Evolutionary conservation across 2,113 vertebrate genomes (phyloP).

Genomic region (Lycaon pictus): DNA sequence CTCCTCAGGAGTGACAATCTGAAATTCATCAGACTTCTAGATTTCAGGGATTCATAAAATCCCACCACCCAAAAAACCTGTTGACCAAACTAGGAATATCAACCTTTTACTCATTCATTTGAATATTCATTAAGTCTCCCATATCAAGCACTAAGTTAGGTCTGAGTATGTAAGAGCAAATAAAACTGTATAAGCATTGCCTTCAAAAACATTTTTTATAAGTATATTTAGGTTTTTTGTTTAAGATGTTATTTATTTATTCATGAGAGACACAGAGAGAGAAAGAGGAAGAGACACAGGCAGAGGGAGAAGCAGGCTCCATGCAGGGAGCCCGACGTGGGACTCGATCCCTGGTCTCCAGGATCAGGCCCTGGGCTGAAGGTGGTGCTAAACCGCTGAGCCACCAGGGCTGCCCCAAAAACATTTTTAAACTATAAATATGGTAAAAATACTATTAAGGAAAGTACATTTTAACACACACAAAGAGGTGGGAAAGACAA

Average conservation of each 20-base stretch:
- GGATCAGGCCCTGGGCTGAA: too few relatives aligned
- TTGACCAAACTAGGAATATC: background rate
- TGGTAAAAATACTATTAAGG: background rate
- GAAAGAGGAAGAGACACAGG: too few relatives aligned
- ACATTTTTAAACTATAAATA: conserved; percentile 17
- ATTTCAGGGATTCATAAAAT: background rate
- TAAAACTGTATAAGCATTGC: background rate
- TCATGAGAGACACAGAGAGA: too few relatives aligned
- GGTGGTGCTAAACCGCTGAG: too few relatives aligned
- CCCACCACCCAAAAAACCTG: background rate
- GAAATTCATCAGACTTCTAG: background rate
- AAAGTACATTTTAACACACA: conserved; percentile 11
- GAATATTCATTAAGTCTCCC: background rate
- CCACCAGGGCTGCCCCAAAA: background rate
- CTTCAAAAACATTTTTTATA: background rate
- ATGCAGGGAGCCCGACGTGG: too few relatives aligned
- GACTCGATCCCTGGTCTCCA: too few relatives aligned
- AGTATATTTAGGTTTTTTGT: background rate
- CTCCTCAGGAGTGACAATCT: background rate
- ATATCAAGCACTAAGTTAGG: background rate
- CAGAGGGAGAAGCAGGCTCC: too few relatives aligned
- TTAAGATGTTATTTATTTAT: too few relatives aligned
- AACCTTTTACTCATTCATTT: background rate
- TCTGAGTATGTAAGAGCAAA: background rate
- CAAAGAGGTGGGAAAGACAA: background rate